Evolutionary conservation across 37 sponge, comb jelly and placozoan species (phyloP).

Genomic region (Beroe forskalii): DNA sequence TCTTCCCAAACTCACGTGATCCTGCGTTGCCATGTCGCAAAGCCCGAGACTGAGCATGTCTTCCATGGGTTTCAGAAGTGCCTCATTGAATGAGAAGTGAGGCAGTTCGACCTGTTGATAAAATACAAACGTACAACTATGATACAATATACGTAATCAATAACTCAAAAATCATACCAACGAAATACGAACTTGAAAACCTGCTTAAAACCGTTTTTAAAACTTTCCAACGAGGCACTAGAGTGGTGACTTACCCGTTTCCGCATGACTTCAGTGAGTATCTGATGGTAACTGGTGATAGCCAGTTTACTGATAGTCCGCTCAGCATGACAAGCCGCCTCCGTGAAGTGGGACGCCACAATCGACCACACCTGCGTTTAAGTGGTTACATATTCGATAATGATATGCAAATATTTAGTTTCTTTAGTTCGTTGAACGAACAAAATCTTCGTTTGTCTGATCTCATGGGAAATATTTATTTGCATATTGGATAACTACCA

Average conservation of each 20-base stretch:
- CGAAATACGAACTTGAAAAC: too few relatives aligned
- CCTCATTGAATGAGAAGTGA: conserved; percentile 64
- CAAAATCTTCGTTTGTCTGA: too few relatives aligned
- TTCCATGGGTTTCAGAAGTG: conserved; percentile 60
- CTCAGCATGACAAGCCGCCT: conserved; percentile 65
- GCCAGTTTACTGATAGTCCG: conserved; percentile 53
- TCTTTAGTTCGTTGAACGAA: too few relatives aligned
- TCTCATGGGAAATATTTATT: too few relatives aligned
- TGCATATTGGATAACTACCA: too few relatives aligned
- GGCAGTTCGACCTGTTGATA: conserved; percentile 57
- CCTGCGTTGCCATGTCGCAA: conserved; percentile 54
- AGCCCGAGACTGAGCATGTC: conserved; percentile 46
- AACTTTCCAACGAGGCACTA: too few relatives aligned
- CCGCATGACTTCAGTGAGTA: conserved; percentile 56
- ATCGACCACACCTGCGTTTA: conserved; percentile 60
- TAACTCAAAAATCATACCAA: too few relatives aligned
- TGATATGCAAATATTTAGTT: too few relatives aligned
- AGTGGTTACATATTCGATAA: too few relatives aligned
- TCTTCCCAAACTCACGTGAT: conserved; percentile 49
- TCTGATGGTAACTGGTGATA: conserved; percentile 62
- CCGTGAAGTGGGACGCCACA: conserved; percentile 43
- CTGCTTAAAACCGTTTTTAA: too few relatives aligned
- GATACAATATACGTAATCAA: too few relatives aligned
- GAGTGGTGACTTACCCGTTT: conserved; percentile 19
- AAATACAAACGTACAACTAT: too few relatives aligned